Conservation (phyloP, 2,888 invertebrate genomes). For the Conops quadrifasciatus region DNA sequence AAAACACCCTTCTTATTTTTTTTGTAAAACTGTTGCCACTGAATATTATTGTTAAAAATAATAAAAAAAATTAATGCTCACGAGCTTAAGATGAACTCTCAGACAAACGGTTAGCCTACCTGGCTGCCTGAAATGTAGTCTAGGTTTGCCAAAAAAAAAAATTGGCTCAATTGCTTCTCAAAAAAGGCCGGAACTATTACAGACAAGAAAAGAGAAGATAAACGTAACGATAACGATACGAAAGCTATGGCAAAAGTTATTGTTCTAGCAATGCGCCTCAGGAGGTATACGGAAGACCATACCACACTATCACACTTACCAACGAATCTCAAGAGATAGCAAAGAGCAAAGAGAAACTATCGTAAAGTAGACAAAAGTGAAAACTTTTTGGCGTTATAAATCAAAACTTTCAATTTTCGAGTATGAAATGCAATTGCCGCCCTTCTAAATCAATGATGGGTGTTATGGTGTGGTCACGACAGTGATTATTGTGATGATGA, state of each 20-base stretch:
- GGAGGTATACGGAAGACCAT: constrained; percentile 5
- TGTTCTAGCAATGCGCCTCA: neutral
- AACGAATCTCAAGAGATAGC: neutral
- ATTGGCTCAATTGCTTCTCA: constrained; percentile 4
- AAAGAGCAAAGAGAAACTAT: neutral
- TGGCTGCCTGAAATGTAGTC: no score
- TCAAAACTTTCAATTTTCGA: constrained; percentile 50
- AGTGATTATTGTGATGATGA: neutral
- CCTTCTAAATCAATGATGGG: constrained; percentile 10
- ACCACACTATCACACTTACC: neutral
- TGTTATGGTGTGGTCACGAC: neutral
- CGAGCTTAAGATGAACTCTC: no score
- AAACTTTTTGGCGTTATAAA: constrained; percentile 48
- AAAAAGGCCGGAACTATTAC: neutral
- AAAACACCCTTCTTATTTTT: neutral
- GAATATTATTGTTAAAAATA: neutral
- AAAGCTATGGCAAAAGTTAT: constrained; percentile 16
- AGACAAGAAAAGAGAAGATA: neutral
- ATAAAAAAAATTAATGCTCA: neutral
- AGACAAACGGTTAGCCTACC: no score
- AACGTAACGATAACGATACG: constrained; percentile 19
- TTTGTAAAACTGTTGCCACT: constrained; percentile 4
- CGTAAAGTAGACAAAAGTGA: constrained; percentile 32
- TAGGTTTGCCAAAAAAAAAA: neutral
- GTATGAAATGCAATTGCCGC: constrained; percentile 38